Conservation (phyloP, 37 sponge, comb jelly and placozoan species). For the Amphimedon queenslandica region DNA sequence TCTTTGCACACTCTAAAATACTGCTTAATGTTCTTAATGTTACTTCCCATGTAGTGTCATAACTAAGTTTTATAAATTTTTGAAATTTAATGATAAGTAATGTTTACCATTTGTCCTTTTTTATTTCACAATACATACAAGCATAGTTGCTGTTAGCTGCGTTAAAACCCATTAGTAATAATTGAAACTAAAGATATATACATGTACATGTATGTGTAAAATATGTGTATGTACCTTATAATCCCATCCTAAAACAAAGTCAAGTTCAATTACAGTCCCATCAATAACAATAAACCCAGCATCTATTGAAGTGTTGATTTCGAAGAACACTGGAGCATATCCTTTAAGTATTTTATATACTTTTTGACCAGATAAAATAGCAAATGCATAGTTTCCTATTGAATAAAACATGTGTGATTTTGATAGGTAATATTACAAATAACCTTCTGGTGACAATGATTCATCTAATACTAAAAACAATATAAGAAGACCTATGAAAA, state of each 20-base stretch:
- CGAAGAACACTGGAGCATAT: neutral
- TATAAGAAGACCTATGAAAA: too few species aligned
- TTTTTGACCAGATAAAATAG: neutral
- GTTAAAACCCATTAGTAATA: constrained; percentile 5
- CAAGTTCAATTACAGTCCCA: neutral
- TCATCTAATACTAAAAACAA: too few species aligned
- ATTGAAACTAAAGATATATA: neutral
- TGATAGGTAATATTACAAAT: too few species aligned
- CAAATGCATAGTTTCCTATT: constrained; percentile 9
- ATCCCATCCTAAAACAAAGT: constrained; percentile 9
- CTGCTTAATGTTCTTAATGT: too few species aligned
- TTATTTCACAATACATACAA: neutral
- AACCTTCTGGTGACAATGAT: too few species aligned
- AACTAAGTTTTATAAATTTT: too few species aligned
- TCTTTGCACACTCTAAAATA: too few species aligned
- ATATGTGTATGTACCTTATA: neutral
- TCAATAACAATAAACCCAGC: neutral
- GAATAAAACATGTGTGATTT: too few species aligned
- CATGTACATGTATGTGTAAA: neutral
- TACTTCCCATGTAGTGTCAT: too few species aligned
- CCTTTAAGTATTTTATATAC: neutral
- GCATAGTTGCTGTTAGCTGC: constrained; percentile 1
- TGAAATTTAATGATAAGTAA: too few species aligned
- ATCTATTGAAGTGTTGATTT: neutral
- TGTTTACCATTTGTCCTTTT: constrained; percentile 2